phyloP scores from a whole-genome alignment of 2,888 invertebrate species.

The Cantharis nigra region DNA sequence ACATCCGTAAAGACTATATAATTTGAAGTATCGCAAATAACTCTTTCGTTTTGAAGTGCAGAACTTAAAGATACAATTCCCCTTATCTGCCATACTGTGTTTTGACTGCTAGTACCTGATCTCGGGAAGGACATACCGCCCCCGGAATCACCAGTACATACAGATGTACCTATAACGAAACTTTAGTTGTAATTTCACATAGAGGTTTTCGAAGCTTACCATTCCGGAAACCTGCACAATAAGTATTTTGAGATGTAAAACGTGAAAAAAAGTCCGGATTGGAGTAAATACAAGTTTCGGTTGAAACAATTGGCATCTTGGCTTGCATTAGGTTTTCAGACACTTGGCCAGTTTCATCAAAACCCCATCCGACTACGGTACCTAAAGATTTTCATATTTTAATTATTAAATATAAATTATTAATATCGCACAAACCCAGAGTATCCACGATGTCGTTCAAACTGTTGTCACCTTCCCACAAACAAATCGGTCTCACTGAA shows the following conservation, averaged over 20 bases:
- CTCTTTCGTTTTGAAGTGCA: slow-evolving; percentile 59
- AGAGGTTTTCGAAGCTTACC: slow-evolving; percentile 33
- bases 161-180: slow-evolving; percentile 59
- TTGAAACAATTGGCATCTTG: slow-evolving; percentile 65
- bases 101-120: slow-evolving; percentile 35
- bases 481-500: slow-evolving; percentile 62
- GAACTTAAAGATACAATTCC: slow-evolving; percentile 65
- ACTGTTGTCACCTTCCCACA: slow-evolving; percentile 55
- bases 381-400: slow-evolving; percentile 34
- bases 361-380: slow-evolving; percentile 57
- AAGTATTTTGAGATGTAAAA: slow-evolving; percentile 61
- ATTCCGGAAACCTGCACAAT: slow-evolving; percentile 50
- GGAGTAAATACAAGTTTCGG: slow-evolving; percentile 63
- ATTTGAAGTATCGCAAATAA: slow-evolving; percentile 63
- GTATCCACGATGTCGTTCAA: slow-evolving; percentile 13
- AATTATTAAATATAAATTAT: too few species aligned
- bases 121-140: slow-evolving; percentile 53
- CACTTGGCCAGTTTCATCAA: slow-evolving; percentile 61
- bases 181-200: neutral
- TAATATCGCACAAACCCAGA: slow-evolving; percentile 5
- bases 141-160: slow-evolving; percentile 59
- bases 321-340: slow-evolving; percentile 62
- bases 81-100: slow-evolving; percentile 46
- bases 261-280: slow-evolving; percentile 65
- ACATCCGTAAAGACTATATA: slow-evolving; percentile 67